Evolutionary conservation across 2,888 invertebrate genomes (phyloP), one percentile per base, ranked within the genome.

Genomic region (Caenorhabditis doughertyi): DNA sequence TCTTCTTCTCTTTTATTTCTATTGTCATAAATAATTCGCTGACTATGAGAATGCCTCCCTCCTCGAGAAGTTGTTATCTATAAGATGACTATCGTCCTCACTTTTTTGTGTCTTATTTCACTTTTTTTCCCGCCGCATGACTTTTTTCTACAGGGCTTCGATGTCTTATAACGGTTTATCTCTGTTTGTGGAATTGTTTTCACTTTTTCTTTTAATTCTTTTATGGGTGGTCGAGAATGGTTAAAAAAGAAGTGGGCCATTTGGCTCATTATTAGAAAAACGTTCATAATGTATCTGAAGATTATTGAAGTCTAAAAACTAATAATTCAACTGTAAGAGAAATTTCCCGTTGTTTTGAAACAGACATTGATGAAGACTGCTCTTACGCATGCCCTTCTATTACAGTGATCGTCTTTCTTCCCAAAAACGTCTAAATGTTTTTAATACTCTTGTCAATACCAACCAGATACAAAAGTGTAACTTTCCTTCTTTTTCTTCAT

Each of bases 21-120:
- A 8, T 60, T 51, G 49, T 53, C 62, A 35, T 72, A 47, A 62
- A 60, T 72, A 51, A 65, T 65, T 65, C 49, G n/a, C n/a, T n/a
- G n/a, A n/a, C 65, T 65, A 49, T 65, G 64, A 49, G 64, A 49
- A 65, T 49, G 32, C 29, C 49, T 65, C 21, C 51, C 27, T 32
- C 64, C 13, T 25, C 27, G 29, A 47, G 42, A 32, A 64, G 51
- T 49, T 51, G 51, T 65, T 65, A 65, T 65, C 65, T 65, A 65
- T 65, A 65, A 51, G 35, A 65, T 51, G 65, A 65, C 51, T 49
- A 42, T 60, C 72, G 32, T 25, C 35, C 44, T 44, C 56, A 58
- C 58, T 58, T 44, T 58, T 58, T 56, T 47, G n/a, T n/a, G 44
- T 35, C 23, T 49, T 49, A 29, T 64, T 64, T 49, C 64, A 27